A percentile compares a stretch with the other conserved stretches of the same genome.
phyloP scores from a whole-genome alignment of 2,113 vertebrate genomes.

The Protomyctophum bolini region DNA sequence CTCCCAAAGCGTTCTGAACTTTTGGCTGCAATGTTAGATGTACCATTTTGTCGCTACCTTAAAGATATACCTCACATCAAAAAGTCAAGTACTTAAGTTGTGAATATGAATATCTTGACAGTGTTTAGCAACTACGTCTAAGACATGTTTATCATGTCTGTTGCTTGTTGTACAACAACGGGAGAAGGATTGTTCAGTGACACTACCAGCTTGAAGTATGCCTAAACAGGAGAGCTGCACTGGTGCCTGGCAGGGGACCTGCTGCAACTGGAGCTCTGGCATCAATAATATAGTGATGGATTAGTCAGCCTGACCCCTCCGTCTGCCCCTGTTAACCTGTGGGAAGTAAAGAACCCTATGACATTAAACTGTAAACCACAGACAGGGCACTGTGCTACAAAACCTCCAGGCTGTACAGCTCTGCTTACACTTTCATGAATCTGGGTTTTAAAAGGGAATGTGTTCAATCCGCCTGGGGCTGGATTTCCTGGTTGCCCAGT shows the following conservation, averaged over 20 bases:
- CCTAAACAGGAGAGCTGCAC: no score
- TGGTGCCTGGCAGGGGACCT: slow-evolving; percentile 12
- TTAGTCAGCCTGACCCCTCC: slow-evolving; percentile 32
- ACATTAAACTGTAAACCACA: slow-evolving; percentile 30
- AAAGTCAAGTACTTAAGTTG: no score
- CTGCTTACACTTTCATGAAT: neutral
- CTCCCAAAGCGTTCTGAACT: neutral
- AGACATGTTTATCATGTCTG: no score
- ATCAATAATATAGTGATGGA: slow-evolving; percentile 66
- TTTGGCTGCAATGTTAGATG: neutral
- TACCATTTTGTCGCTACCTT: neutral
- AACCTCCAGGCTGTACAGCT: neutral
- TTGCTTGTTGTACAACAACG: no score
- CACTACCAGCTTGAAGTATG: neutral
- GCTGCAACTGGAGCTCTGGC: slow-evolving; percentile 50
- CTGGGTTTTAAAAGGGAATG: neutral
- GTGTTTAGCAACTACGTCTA: no score
- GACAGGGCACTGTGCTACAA: slow-evolving; percentile 2
- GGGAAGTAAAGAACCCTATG: slow-evolving; percentile 32
- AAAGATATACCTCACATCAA: no score
- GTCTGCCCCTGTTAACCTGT: slow-evolving; percentile 39
- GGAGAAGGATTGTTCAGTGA: no score
- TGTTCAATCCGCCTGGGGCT: no score
- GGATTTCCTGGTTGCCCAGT: no score
- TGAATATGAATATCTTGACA: no score